phyloP scores from a whole-genome alignment of 2,113 vertebrate genomes.

The Hemiscyllium ocellatum region DNA sequence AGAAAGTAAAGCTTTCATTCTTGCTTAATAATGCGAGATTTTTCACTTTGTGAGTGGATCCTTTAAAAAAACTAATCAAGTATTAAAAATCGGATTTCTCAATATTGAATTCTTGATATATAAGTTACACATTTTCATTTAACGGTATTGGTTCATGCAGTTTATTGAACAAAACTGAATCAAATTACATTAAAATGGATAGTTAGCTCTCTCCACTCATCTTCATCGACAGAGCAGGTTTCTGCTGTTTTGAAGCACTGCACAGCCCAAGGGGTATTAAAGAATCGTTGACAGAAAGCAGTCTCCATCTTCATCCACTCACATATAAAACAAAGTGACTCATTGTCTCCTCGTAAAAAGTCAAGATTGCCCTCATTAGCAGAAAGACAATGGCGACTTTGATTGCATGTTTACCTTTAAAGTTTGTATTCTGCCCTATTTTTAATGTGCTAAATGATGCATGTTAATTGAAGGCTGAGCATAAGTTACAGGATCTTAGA shows the following conservation, averaged over 20 bases:
- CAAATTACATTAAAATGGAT: neutral
- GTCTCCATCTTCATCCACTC: slow-evolving; percentile 22
- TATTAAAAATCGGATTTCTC: neutral
- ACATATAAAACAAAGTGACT: slow-evolving; percentile 8
- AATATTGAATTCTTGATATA: slow-evolving; percentile 4
- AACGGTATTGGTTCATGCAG: neutral
- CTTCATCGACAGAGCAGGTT: neutral
- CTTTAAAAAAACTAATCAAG: slow-evolving; percentile 4
- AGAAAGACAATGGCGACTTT: slow-evolving; percentile 1
- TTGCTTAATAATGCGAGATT: slow-evolving; percentile 3
- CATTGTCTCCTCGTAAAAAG: slow-evolving; percentile 18
- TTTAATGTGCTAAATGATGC: neutral
- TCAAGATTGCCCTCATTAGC: neutral
- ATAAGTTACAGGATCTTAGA: neutral
- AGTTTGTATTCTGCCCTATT: neutral
- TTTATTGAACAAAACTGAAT: slow-evolving; percentile 1
- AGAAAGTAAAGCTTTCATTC: neutral
- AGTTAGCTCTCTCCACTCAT: slow-evolving; percentile 10
- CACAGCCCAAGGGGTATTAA: neutral
- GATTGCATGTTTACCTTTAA: slow-evolving; percentile 12
- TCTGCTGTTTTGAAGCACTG: neutral
- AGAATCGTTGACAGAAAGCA: slow-evolving; percentile 10
- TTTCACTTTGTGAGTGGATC: neutral
- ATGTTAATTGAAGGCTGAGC: neutral
- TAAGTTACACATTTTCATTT: slow-evolving; percentile 11